Evolutionary conservation across 2,113 vertebrate genomes (phyloP), one percentile per base, ranked within the genome.

Genomic region (Sigmodon hispidus): DNA sequence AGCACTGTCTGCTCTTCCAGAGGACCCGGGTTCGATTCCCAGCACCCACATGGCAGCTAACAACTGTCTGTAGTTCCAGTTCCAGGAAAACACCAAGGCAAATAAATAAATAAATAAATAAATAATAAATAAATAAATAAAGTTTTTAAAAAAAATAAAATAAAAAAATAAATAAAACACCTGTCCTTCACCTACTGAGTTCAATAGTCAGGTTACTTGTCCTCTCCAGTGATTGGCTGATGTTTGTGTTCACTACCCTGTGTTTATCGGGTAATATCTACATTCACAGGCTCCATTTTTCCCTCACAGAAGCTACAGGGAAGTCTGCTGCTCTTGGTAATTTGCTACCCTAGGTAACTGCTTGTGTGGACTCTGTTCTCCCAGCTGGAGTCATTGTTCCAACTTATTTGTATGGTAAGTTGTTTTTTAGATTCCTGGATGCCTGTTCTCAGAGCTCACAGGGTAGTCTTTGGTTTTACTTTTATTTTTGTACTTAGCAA

Each of bases 381-480:
- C 91, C 89, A 57, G 34, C 19, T 29, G 52, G 93, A 97, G 89
- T 77, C 92, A 45, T 61, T 57, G 76, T 83, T 81, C 59, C 93
- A 70, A 86, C 63, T 87, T 92, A 69, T 94, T 91, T 57, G 40
- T 52, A 45, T 45, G 72, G 21, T 89, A 63, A 36, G 19, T 52
- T 92, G 87, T 34, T 97, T 95, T 95, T 94, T 0, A 0, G 85
- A 36, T 87, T 91, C 86, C 85, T 92, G 70, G 96, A 88, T 97
- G 69, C 61, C 96, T 57, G 87, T 75, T 89, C 92, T 34, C 65
- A 79, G 79, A 70, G 67, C 83, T 73, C 43, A 45, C 85, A 96
- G 96, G 61, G 97, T 83, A 97, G 87, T 65, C 88, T 21, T 91
- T 93, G 59, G 67, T 90, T 91, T 65, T 83, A 40, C 61, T 59